Evolutionary conservation across 1,140 invertebrate species (phyloP).

Genomic region (Yoshiicerus persimilis): DNA sequence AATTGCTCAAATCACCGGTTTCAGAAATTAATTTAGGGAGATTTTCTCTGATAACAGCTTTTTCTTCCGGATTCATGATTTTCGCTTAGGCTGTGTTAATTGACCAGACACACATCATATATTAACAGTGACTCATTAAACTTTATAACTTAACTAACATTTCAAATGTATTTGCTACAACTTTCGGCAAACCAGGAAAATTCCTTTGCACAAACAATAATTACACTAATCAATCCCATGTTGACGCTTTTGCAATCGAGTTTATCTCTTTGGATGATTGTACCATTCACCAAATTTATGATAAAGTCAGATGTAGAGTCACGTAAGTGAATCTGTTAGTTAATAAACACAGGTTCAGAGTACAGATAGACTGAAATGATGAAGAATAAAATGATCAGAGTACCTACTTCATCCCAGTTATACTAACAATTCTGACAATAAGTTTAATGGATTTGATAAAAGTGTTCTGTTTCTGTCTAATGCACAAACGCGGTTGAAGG

Average conservation of each 20-base stretch:
- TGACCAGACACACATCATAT: neutral
- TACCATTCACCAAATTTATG: neutral
- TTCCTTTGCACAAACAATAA: neutral
- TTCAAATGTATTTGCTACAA: neutral
- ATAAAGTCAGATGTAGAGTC: neutral
- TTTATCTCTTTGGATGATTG: neutral
- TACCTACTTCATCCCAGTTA: no score
- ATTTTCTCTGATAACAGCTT: neutral
- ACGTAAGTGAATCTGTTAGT: no score
- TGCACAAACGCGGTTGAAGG: neutral
- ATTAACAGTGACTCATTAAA: neutral
- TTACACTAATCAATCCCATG: neutral
- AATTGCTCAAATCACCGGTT: neutral
- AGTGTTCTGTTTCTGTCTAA: neutral
- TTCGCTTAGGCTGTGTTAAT: neutral
- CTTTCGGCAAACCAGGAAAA: neutral
- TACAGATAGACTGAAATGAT: neutral
- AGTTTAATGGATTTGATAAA: neutral
- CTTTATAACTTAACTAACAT: no score
- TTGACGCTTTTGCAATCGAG: neutral
- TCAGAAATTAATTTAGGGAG: neutral
- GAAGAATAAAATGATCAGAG: neutral
- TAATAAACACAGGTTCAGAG: neutral
- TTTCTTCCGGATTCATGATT: neutral
- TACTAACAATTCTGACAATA: neutral